These are phyloP conservation scores for Beris chalybata DNA, from an alignment of 2,888 invertebrate genomes.

Conservation along the genomic window DNA sequence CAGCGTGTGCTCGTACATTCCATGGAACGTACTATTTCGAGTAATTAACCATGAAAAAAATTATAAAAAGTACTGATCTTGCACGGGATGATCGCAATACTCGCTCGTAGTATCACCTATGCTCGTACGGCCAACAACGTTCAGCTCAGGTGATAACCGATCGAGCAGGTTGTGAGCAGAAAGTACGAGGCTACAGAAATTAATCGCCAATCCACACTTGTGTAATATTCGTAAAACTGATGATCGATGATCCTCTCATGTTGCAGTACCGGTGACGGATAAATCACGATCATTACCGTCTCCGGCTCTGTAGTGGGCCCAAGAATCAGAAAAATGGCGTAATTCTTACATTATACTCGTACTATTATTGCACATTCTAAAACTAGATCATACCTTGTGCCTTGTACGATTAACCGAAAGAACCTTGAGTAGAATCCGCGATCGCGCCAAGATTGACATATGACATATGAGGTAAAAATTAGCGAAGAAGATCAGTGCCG, in stretches of 20 bases:
- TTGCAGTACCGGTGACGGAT: too few species aligned
- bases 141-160: too few species aligned
- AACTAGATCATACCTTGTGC: conserved; percentile 7
- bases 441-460: conserved; percentile 21
- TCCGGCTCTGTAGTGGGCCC: too few species aligned
- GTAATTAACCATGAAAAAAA: conserved; percentile 29
- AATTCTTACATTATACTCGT: not conserved
- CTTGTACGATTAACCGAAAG: not conserved
- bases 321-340: not conserved
- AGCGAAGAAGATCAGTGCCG: not conserved
- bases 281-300: too few species aligned
- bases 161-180: not conserved
- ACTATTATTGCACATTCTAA: conserved; percentile 1
- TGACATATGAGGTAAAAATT: conserved; percentile 17
- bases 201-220: not conserved
- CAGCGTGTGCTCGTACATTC: not conserved
- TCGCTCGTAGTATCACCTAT: too few species aligned
- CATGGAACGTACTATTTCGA: conserved; percentile 8
- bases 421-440: conserved; percentile 25
- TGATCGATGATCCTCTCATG: conserved; percentile 5
- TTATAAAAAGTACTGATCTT: conserved; percentile 4
- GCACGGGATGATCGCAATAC: not conserved
- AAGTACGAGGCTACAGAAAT: conserved; percentile 2
- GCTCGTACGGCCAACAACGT: too few species aligned
- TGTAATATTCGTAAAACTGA: not conserved